Evolutionary conservation across 2,797 vertebrate species (phyloP).

Genomic region (Enteromius treurensis): DNA sequence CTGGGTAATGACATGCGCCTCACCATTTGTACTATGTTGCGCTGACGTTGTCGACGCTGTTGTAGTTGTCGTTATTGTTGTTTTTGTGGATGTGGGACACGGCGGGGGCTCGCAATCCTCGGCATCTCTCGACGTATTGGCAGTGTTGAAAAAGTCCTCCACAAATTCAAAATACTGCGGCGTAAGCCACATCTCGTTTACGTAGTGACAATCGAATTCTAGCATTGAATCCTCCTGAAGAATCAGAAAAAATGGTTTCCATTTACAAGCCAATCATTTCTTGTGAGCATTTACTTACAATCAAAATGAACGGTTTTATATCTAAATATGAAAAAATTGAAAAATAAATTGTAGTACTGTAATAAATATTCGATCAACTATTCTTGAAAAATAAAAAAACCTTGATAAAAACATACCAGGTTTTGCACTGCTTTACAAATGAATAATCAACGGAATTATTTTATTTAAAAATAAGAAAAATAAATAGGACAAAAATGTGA

Average conservation of each 20-base stretch:
- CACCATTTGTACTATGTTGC: constrained; percentile 62
- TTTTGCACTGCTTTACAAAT: neutral
- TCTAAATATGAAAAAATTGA: neutral
- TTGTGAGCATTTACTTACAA: neutral
- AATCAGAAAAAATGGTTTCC: constrained; percentile 15
- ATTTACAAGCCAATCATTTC: neutral
- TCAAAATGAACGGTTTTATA: neutral
- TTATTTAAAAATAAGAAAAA: neutral
- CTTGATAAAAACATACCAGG: neutral
- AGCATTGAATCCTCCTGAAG: constrained; percentile 73
- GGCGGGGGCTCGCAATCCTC: constrained; percentile 74
- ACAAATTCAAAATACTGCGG: constrained; percentile 77
- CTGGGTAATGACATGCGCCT: neutral
- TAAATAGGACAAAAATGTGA: neutral
- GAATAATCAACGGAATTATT: neutral
- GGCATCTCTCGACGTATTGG: constrained; percentile 63
- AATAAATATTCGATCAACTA: neutral
- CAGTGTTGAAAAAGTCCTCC: constrained; percentile 74
- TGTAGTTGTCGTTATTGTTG: constrained; percentile 43
- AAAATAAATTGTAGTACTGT: neutral
- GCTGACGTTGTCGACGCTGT: constrained; percentile 32
- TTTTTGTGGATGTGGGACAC: constrained; percentile 70
- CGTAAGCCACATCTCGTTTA: constrained; percentile 73
- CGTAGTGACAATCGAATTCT: constrained; percentile 80
- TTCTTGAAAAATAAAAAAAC: neutral